Evolutionary conservation across 2,797 vertebrate species (phyloP).

Genomic region (Pyrocephalus nanus): DNA sequence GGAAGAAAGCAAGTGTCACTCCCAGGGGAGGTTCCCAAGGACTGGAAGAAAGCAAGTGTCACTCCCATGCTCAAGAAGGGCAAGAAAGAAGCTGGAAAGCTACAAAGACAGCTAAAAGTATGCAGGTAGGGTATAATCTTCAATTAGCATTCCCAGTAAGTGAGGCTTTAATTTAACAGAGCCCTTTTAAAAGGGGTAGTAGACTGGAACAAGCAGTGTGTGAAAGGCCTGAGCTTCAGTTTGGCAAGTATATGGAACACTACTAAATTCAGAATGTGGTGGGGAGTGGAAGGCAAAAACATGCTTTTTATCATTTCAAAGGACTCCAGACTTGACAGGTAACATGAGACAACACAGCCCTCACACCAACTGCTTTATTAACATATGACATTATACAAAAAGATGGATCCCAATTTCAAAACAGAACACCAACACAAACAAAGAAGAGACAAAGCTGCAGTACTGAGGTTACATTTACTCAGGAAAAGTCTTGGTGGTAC

Average conservation of each 20-base stretch:
- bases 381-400: background rate
- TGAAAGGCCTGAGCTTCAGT: background rate
- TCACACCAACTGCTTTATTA: background rate
- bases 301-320: background rate
- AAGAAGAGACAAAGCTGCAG: background rate
- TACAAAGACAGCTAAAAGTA: background rate
- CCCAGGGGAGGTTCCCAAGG: background rate
- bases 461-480: background rate
- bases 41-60: background rate
- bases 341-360: background rate
- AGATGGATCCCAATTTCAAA: background rate
- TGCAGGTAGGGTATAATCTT: background rate
- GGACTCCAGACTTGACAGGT: fast-evolving
- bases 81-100: background rate
- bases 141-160: background rate
- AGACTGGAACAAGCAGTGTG: background rate
- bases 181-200: background rate
- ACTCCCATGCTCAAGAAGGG: background rate
- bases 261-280: background rate
- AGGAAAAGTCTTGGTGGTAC: background rate
- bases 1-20: too few species aligned
- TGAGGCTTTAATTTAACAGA: background rate
- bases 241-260: background rate
- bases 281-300: background rate
- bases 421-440: background rate